These are phyloP conservation scores for Halichondria panicea DNA, from an alignment of 37 sponge, comb jelly and placozoan genomes.

Conservation along the genomic window DNA sequence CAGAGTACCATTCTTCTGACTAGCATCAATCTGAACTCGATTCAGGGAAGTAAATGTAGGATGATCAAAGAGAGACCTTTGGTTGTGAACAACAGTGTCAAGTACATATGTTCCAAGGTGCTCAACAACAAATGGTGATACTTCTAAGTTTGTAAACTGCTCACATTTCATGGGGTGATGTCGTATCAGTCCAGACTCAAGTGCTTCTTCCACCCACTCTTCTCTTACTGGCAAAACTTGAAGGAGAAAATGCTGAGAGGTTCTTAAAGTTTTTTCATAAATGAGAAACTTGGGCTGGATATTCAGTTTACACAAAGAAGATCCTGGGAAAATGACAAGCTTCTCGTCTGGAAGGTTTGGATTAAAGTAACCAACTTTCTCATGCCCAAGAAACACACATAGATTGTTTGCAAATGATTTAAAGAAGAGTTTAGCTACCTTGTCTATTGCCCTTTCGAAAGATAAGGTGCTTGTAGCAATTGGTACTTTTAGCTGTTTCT, in stretches of 20 bases:
- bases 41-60: not conserved
- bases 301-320: conserved; percentile 39
- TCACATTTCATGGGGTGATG: conserved; percentile 22
- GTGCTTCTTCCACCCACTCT: conserved; percentile 73
- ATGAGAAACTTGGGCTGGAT: conserved; percentile 34
- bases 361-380: conserved; percentile 56
- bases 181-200: conserved; percentile 17
- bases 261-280: conserved; percentile 69
- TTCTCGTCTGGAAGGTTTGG: conserved; percentile 10
- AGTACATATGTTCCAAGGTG: conserved; percentile 20
- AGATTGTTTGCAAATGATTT: conserved; percentile 44
- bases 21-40: conserved; percentile 1
- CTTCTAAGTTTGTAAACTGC: conserved; percentile 5
- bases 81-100: not conserved
- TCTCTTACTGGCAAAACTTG: conserved; percentile 59
- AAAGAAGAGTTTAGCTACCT: conserved; percentile 48
- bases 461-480: not conserved
- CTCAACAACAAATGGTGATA: conserved; percentile 19
- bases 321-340: conserved; percentile 52
- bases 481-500: conserved; percentile 2
- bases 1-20: conserved; percentile 16
- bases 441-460: conserved; percentile 25
- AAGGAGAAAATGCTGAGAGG: conserved; percentile 62
- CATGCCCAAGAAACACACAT: conserved; percentile 52
- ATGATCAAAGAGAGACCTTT: not conserved